These are phyloP conservation scores for Rhincodon typus DNA, from an alignment of 2,797 vertebrate genomes.

Conservation along the genomic window DNA sequence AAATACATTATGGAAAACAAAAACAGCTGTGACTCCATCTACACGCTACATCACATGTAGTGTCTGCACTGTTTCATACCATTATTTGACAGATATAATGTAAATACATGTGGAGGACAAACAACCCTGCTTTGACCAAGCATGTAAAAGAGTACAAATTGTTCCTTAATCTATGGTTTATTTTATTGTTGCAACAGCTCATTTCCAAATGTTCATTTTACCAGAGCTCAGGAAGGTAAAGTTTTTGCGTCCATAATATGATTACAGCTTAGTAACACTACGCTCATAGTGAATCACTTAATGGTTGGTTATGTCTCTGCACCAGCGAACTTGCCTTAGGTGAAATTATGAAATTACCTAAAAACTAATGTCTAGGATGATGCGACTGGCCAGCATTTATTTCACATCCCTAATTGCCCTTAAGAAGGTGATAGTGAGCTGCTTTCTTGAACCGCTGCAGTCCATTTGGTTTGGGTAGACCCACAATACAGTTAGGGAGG, in stretches of 20 bases:
- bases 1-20: not conserved
- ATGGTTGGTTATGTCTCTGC: not conserved
- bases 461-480: too few relatives aligned
- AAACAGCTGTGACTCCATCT: conserved; percentile 11
- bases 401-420: too few relatives aligned
- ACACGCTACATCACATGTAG: not conserved
- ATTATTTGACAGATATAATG: not conserved
- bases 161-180: not conserved
- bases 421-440: too few relatives aligned
- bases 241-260: not conserved
- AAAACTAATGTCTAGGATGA: not conserved
- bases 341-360: not conserved
- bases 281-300: not conserved
- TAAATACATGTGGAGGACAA: not conserved
- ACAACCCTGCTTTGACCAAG: not conserved
- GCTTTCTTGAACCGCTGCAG: too few relatives aligned
- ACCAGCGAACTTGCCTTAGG: too few relatives aligned
- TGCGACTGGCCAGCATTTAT: too few relatives aligned
- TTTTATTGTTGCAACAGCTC: not conserved
- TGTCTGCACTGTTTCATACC: not conserved
- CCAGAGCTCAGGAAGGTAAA: not conserved
- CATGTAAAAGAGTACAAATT: not conserved
- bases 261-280: not conserved
- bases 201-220: not conserved
- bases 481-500: too few relatives aligned